A percentile compares a stretch with the other conserved stretches of the same genome.
Evolutionary conservation across 2,113 vertebrate genomes (phyloP).

Genomic region (Aix galericulata): DNA sequence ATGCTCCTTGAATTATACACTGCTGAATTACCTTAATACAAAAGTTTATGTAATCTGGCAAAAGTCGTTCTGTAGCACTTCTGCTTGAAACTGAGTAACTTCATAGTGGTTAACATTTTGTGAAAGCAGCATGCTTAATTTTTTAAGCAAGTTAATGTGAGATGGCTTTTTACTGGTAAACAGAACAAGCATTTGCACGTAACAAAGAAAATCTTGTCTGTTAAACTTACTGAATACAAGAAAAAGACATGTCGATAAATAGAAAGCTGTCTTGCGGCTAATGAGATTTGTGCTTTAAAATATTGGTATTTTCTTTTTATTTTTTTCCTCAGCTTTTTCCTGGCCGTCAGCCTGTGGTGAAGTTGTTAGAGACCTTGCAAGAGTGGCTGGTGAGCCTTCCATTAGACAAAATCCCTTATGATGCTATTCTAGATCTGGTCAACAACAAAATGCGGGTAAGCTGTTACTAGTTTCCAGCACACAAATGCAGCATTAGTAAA

Average conservation of each 20-base stretch:
- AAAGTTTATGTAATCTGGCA: background rate
- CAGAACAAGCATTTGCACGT: background rate
- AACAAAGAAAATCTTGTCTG: background rate
- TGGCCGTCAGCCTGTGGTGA: constrained; percentile 85
- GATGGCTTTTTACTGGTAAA: background rate
- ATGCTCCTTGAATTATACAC: background rate
- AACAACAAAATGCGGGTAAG: constrained; percentile 97
- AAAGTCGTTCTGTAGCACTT: background rate
- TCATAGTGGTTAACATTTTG: background rate
- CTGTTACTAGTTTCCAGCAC: background rate
- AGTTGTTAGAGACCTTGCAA: constrained; percentile 90
- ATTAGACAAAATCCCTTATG: constrained; percentile 90
- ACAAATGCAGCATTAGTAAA: constrained; percentile 34
- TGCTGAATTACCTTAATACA: background rate
- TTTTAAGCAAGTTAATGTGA: background rate
- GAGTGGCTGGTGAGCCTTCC: constrained; percentile 94
- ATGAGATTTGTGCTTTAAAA: constrained; percentile 4
- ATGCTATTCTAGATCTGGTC: constrained; percentile 92
- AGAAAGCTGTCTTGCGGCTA: background rate
- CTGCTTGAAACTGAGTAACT: background rate
- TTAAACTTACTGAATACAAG: background rate
- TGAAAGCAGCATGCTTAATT: background rate
- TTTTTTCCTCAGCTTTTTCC: constrained; percentile 84
- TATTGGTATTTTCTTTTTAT: background rate
- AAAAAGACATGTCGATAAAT: background rate